These are phyloP conservation scores for Dynastes grantii DNA, from an alignment of 2,888 invertebrate genomes.

Conservation along the genomic window DNA sequence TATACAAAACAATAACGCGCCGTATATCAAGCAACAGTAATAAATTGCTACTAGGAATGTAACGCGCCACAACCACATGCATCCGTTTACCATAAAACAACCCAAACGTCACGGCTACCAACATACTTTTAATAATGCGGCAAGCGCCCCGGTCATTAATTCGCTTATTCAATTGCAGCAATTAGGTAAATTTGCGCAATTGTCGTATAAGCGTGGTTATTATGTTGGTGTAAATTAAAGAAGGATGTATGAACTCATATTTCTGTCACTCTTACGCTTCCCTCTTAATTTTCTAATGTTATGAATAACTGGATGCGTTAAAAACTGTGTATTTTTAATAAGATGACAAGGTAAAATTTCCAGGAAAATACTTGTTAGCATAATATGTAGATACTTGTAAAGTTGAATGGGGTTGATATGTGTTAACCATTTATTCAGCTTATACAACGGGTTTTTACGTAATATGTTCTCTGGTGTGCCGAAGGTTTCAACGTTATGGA, in stretches of 20 bases:
- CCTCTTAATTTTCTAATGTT: neutral
- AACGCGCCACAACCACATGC: conserved; percentile 4
- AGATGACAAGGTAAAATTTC: no score
- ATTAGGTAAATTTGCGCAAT: conserved; percentile 46
- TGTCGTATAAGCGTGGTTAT: conserved; percentile 36
- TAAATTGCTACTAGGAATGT: conserved; percentile 14
- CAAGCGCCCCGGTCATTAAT: conserved; percentile 33
- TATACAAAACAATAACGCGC: conserved; percentile 1
- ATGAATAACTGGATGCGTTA: no score
- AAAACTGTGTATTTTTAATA: no score
- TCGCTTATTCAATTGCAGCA: conserved; percentile 44
- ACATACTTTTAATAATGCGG: conserved; percentile 37
- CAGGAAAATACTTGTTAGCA: no score
- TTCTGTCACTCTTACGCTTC: conserved; percentile 37
- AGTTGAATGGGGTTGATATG: no score
- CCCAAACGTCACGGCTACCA: conserved; percentile 28
- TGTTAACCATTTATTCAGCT: no score
- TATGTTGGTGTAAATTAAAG: conserved; percentile 44
- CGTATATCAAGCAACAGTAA: neutral
- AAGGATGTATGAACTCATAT: conserved; percentile 39
- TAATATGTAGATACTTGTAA: no score
- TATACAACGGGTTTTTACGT: no score
- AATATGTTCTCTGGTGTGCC: no score
- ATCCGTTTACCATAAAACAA: conserved; percentile 24
- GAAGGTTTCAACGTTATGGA: no score